Conservation (phyloP, 2,797 vertebrate genomes). For the Fringilla coelebs region DNA sequence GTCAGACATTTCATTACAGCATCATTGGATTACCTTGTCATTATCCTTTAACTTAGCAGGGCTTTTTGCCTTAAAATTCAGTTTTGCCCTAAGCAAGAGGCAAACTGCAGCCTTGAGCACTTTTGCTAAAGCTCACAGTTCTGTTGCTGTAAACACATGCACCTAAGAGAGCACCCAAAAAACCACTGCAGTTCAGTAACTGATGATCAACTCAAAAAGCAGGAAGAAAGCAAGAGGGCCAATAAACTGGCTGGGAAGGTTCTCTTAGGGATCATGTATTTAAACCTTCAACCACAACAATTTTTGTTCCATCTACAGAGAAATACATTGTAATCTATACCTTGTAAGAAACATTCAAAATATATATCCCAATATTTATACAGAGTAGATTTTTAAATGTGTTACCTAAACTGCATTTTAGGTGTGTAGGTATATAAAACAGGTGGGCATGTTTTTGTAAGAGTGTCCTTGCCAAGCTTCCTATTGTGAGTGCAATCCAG, state of each 20-base stretch:
- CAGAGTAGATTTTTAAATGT: background rate
- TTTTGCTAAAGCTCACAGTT: background rate
- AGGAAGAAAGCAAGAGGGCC: background rate
- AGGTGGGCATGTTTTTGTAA: background rate
- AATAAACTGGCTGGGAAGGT: background rate
- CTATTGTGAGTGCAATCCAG: background rate
- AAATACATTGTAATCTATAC: background rate
- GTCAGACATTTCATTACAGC: background rate
- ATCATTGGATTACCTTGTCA: background rate
- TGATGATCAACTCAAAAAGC: background rate
- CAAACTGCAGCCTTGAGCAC: background rate
- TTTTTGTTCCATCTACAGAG: background rate
- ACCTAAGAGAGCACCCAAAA: background rate
- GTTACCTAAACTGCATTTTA: background rate
- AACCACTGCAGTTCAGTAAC: background rate
- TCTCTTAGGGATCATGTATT: background rate
- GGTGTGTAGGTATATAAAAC: background rate
- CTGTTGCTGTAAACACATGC: background rate
- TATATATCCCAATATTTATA: background rate
- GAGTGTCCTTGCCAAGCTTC: background rate
- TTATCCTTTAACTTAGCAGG: background rate
- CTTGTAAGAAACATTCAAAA: background rate
- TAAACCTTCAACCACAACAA: background rate
- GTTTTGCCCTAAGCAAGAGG: background rate
- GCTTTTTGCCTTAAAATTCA: background rate